Evolutionary conservation across 2,113 vertebrate genomes (phyloP), one percentile per base, ranked within the genome.

Genomic region (Hippoglossus stenolepis): DNA sequence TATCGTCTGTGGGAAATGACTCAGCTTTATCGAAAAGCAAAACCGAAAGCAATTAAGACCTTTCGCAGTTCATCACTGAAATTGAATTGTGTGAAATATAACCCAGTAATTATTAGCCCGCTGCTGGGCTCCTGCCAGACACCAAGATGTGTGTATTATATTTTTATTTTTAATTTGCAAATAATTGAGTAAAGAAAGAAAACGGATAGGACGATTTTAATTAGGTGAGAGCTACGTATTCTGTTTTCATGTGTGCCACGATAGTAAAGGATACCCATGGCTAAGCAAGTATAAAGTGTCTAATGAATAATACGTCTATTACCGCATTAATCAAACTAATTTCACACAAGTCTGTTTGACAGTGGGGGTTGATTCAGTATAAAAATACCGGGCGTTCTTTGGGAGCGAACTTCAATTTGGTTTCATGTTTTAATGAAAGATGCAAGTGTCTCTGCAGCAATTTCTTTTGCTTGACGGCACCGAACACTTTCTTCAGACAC

Each of bases 31-130:
- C 60, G 76, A 79, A 78, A 31, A 83, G 76, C 58, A 73, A 87
- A 88, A 79, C 69, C 83, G 86, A 54, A 91, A 88, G 80, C 77
- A 90, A 91, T 88, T 88, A 89, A 87, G 84, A 81, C 77, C 75
- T 64, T 80, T 83, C 40, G 80, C 84, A 63, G 66, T 89, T 91
- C 75, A 71, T 88, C 77, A 89, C 78, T 78, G 67, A 73, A 88
- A 90, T 83, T 82, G 77, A 84, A 89, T 85, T 77, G 72, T 65
- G 84, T 83, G 86, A 91, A 91, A 90, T 83, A 75, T 84, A 84
- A 83, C 54, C 75, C 67, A 78, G 67, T 73, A 75, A 75, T 92
- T 91, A 90, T 87, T 87, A 86, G 79, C 65, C 28, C 65, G 62
- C 68, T 84, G 71, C 79, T 72, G 73, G 57, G 49, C 45, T 17